Evolutionary conservation across 2,797 vertebrate genomes (phyloP), one percentile per base, ranked within the genome.

Genomic region (Cirrhinus mrigala): DNA sequence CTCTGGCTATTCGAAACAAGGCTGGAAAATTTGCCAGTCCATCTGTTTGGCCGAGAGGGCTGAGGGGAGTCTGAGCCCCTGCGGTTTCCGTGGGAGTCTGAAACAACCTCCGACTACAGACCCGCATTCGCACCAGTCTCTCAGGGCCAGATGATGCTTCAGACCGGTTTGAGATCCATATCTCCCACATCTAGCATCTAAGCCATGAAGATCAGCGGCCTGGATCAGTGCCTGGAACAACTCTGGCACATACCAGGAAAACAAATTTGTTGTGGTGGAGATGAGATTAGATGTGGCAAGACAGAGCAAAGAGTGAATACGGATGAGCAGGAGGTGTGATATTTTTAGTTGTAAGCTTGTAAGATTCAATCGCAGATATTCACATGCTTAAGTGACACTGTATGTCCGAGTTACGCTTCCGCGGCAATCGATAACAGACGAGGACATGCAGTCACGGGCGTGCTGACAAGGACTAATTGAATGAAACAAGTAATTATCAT

Each of bases 271-370:
- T 89, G 89, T 81, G 84, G 73, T 75, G 87, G 87, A 90, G 89
- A 94, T 84, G 69, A 92, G 87, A 90, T 89, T 90, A 93, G 85
- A 79, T 37, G 89, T 89, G 89, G 88, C 90, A 90, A 91, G 89
- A 91, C 87, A 90, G 89, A 89, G 91, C 87, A 56, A 79, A 79
- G 48, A 73, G 76, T 62, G 50, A 80, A 68, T 58, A 79, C 16
- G 15, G 77, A 79, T 73, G 68, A 85, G 68, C 54, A 62, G 56
- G 56, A 62, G 68, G 56, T 73, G 54, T 80, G 84, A 85, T 85
- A 73, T 80, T 62, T 80, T 62, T 54, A 40, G 40, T 52, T 62
- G 68, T 52, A 54, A 27, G 82, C 71, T 24, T 76, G 82, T 40
- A 52, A 73, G 75, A 85, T 73, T 74, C 10, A 85, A 80, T 85